phyloP scores from a whole-genome alignment of 1,140 invertebrate species.

The Agrypnia vestita region DNA sequence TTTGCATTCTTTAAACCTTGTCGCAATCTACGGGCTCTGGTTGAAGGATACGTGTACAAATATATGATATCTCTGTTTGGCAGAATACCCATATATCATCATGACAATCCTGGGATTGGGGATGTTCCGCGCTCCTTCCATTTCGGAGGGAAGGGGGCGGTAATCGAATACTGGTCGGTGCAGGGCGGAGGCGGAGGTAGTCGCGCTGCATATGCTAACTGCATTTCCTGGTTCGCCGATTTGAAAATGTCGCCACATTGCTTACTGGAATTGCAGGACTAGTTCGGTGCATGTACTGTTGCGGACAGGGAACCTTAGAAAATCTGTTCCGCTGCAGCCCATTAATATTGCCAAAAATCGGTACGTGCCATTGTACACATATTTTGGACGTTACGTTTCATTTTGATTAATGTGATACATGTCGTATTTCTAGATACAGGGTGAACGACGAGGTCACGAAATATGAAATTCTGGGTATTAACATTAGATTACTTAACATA shows the following conservation, averaged over 20 bases:
- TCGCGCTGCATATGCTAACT: slow-evolving; percentile 24
- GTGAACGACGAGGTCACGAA: too few relatives aligned
- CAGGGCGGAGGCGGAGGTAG: not conserved
- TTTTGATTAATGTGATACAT: too few relatives aligned
- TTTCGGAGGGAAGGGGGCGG: not conserved
- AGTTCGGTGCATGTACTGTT: too few relatives aligned
- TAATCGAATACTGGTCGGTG: slow-evolving; percentile 35
- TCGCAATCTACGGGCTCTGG: too few relatives aligned
- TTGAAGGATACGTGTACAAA: not conserved
- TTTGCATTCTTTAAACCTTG: too few relatives aligned
- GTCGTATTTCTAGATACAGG: too few relatives aligned
- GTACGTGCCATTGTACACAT: too few relatives aligned
- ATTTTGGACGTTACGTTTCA: too few relatives aligned
- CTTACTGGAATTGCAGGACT: not conserved
- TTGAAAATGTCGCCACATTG: slow-evolving; percentile 32
- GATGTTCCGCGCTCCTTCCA: slow-evolving; percentile 13
- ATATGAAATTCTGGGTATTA: too few relatives aligned
- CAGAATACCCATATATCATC: slow-evolving; percentile 38
- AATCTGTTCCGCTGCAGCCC: not conserved
- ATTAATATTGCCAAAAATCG: too few relatives aligned
- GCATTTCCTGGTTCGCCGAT: slow-evolving; percentile 34
- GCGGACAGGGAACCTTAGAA: not conserved
- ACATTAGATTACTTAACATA: too few relatives aligned
- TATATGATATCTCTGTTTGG: slow-evolving; percentile 2
- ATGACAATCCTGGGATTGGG: slow-evolving; percentile 21